Evolutionary conservation across 2,888 invertebrate genomes (phyloP), one percentile per base, ranked within the genome.

Genomic region (Idaea dimidiata): DNA sequence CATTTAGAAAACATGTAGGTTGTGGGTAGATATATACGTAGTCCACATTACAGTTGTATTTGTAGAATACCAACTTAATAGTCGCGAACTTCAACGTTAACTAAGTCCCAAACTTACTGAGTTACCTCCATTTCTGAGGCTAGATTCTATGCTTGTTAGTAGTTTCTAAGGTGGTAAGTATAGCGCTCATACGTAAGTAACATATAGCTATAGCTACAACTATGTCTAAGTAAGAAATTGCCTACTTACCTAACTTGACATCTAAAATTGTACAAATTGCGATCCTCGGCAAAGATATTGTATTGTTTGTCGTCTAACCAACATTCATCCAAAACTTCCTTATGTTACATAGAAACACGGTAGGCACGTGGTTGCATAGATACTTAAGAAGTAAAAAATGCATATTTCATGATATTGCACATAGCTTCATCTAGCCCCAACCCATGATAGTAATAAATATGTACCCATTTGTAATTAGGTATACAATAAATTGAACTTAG

Each of bases 81-180:
- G 43, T 8, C 43, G 8, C 10, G 8, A 14, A 43, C 7, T 43
- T 43, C 43, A 5, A 43, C 43, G 10, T 43, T 14, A 14, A 43
- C 43, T 43, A 43, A 43, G 43, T 43, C 14, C 8, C 66, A 67
- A 76, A 72, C 64, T 43, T 43, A 3, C 43, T 3, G 43, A 43
- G 43, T 43, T 43, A 43, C 43, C 43, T 43, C 8, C 43, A 43
- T 43, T 14, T 43, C 14, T 43, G 43, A 43, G 14, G 43, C 43
- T 43, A 43, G 14, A 43, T 43, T 43, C 43, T 43, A 43, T 43
- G 43, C 43, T 43, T 43, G 43, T 43, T 43, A 43, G 43, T 43
- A 43, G 43, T 43, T 43, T 10, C 10, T 10, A 8, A 43, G 43
- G 43, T 43, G 43, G 3, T 10, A 3, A 43, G 43, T 43, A n/a